Base-by-base conservation (phyloP, 64 coral and sea anemone species). In the Porites australiensis region DNA sequence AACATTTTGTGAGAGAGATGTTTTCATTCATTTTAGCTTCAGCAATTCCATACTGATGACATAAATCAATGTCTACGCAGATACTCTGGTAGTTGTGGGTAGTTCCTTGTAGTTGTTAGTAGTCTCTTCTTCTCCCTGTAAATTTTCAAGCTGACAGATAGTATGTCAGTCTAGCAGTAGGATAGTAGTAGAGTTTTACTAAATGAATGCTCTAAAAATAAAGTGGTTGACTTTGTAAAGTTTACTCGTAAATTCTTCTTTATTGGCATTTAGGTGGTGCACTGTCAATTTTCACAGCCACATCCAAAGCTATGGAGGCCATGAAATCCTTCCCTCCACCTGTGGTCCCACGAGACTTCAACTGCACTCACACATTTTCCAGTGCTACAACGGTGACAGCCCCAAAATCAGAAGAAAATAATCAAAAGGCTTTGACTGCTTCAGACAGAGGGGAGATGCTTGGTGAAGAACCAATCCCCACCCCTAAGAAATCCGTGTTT, bases 401-500 rank as follows among this genome's bases (percentile, higher is more conserved):
- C 23, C 45, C 88, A 18, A 18, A 54, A 53, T 71, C 88, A 57
- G 20, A 66, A 54, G 75, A 69, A 18, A 19, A 3, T 64, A n/a
- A 86, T 13, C 72, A 64, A 55, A 90, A 90, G 55, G 13, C 44
- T 20, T 77, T 95, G 4, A 95, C 94, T 54, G 90, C 92, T 44
- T 65, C 68, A 15, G 94, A 93, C 13, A 89, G 96, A 74, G 94
- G 90, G 14, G 64, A 82, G 62, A 91, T 92, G 4, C 58, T 98
- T 11, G 94, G 94, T 19, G 94, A 95, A 51, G 52, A 72, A 50
- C 82, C 94, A 9, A 54, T 98, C 3, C 82, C 87, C 44, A 73
- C 80, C 13, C 94, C 90, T 27, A 82, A 88, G 44, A 95, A 95
- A 57, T 98, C 96, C 12, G 91, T 98, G 20, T 98, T 98, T 93